Evolutionary conservation across 2,888 invertebrate species (phyloP).

Genomic region (Ochlodes sylvanus): DNA sequence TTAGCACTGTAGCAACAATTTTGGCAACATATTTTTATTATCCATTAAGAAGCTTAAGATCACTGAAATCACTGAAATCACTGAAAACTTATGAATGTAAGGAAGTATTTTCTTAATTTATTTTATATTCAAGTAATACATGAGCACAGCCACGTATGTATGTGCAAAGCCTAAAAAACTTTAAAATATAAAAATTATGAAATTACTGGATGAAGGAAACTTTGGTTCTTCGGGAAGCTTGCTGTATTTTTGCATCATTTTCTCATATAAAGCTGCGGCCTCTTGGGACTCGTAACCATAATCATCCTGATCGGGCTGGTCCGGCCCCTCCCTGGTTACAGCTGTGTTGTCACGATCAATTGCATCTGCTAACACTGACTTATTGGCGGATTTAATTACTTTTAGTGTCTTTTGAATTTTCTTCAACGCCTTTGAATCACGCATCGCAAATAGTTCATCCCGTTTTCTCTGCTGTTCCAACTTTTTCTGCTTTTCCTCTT

Average conservation of each 20-base stretch:
- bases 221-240: constrained; percentile 90
- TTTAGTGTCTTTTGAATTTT: constrained; percentile 92
- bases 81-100: too few relatives aligned
- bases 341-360: constrained; percentile 91
- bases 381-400: constrained; percentile 95
- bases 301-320: constrained; percentile 95
- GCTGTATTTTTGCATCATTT: constrained; percentile 93
- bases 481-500: constrained; percentile 89
- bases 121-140: too few relatives aligned
- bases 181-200: constrained; percentile 5
- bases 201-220: constrained; percentile 82
- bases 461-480: constrained; percentile 87
- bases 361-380: constrained; percentile 93
- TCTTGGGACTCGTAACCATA: constrained; percentile 95
- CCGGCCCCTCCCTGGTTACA: constrained; percentile 89
- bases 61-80: too few relatives aligned
- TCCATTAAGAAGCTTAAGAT: too few relatives aligned
- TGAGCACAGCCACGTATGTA: not conserved
- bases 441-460: constrained; percentile 86
- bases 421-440: constrained; percentile 90
- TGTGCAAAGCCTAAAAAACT: too few relatives aligned
- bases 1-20: too few relatives aligned
- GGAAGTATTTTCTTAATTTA: too few relatives aligned
- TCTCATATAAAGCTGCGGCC: constrained; percentile 91
- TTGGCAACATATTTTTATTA: too few relatives aligned